Conservation (phyloP, 2,797 vertebrate species). For the Aplochiton taeniatus region DNA sequence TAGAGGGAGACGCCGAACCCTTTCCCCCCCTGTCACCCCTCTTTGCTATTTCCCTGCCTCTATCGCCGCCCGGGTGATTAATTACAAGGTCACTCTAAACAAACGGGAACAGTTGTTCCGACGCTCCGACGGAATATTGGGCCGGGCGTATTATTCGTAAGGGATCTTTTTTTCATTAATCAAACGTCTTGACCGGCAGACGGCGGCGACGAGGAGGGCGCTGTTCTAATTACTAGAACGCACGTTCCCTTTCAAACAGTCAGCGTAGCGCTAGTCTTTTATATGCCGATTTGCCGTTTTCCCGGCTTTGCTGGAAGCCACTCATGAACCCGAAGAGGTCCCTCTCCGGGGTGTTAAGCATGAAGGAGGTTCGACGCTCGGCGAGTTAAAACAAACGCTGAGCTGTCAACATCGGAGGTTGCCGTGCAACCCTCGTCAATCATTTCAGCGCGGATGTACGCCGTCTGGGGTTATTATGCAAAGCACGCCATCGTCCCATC, state of each 20-base stretch:
- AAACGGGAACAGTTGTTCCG: slow-evolving; percentile 72
- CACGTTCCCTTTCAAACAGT: slow-evolving; percentile 56
- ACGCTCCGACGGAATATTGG: slow-evolving; percentile 63
- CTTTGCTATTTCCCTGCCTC: slow-evolving; percentile 53
- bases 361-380: background rate
- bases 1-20: slow-evolving; percentile 45
- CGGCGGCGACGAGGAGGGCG: too few species aligned
- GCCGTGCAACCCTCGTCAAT: too few species aligned
- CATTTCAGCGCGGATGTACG: too few species aligned
- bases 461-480: too few species aligned
- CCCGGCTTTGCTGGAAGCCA: slow-evolving; percentile 46
- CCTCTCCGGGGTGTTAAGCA: slow-evolving; percentile 8
- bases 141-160: slow-evolving; percentile 61
- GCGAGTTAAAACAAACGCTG: slow-evolving; percentile 5
- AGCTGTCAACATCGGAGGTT: background rate
- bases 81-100: slow-evolving; percentile 76
- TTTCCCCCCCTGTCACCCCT: slow-evolving; percentile 34
- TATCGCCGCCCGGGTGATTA: slow-evolving; percentile 63
- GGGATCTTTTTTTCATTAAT: slow-evolving; percentile 71
- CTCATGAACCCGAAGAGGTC: slow-evolving; percentile 62
- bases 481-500: too few species aligned
- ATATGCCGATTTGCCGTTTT: slow-evolving; percentile 74
- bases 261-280: slow-evolving; percentile 68
- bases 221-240: slow-evolving; percentile 78
- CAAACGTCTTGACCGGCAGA: slow-evolving; percentile 51